phyloP scores from a whole-genome alignment of 2,113 vertebrate species.

The Anthoscopus minutus region DNA sequence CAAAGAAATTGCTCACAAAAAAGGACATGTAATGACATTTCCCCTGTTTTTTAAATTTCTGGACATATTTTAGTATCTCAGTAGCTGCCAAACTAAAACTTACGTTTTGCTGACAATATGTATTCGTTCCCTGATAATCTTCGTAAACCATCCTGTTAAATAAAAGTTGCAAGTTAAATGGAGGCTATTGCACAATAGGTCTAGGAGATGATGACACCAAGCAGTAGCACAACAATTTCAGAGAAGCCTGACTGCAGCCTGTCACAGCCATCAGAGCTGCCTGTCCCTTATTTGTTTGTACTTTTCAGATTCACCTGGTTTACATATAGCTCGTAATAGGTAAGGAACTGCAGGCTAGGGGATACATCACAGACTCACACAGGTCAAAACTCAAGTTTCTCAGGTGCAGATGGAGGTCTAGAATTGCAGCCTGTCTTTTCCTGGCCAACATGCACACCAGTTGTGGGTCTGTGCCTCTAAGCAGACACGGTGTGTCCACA shows the following conservation, averaged over 20 bases:
- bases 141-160: constrained; percentile 87
- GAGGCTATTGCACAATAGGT: background rate
- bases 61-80: background rate
- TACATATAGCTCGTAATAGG: rapidly evolving
- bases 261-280: background rate
- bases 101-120: constrained; percentile 88
- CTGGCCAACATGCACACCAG: background rate
- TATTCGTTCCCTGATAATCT: constrained; percentile 92
- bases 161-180: constrained; percentile 20
- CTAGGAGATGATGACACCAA: background rate
- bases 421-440: background rate
- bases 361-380: rapidly evolving
- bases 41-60: background rate
- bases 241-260: background rate
- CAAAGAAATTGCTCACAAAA: background rate
- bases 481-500: background rate
- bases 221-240: background rate
- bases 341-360: background rate
- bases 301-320: background rate
- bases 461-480: background rate
- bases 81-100: constrained; percentile 56
- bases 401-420: background rate
- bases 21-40: background rate
- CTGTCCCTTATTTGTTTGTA: background rate
- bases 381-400: background rate